A percentile compares a stretch with the other conserved stretches of the same genome.
Evolutionary conservation across 2,888 invertebrate genomes (phyloP).

Genomic region (Luperina testacea): DNA sequence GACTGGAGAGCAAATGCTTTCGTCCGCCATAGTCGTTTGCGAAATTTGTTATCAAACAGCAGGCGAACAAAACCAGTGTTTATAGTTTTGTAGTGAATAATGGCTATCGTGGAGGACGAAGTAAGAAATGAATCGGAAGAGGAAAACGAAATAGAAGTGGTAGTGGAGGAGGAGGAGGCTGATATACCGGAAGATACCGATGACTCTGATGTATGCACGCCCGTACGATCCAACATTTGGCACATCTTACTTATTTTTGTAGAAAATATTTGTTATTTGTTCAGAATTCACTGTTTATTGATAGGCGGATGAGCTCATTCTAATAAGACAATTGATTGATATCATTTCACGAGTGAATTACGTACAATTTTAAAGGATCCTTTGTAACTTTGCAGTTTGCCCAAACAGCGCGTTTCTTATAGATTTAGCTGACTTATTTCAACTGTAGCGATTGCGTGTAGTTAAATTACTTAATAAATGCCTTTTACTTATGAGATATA

Average conservation of each 20-base stretch:
- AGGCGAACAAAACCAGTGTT: constrained; percentile 59
- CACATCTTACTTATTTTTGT: constrained; percentile 41
- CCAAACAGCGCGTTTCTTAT: neutral
- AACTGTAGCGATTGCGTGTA: neutral
- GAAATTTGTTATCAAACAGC: constrained; percentile 81
- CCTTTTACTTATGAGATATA: neutral
- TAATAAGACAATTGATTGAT: neutral
- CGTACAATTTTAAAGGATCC: neutral
- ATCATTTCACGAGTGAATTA: neutral
- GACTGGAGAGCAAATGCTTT: constrained; percentile 52
- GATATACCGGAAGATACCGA: constrained; percentile 82
- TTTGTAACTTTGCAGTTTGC: constrained; percentile 9
- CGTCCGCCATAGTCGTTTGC: constrained; percentile 70
- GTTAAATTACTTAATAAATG: neutral
- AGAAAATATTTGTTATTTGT: constrained; percentile 17
- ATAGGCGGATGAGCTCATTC: neutral
- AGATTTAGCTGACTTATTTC: neutral
- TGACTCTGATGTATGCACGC: constrained; percentile 83
- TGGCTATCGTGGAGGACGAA: constrained; percentile 88
- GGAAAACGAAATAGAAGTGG: constrained; percentile 87
- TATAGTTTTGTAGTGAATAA: constrained; percentile 71
- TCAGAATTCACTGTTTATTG: constrained; percentile 23
- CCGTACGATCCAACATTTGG: constrained; percentile 53
- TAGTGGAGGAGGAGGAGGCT: constrained; percentile 84
- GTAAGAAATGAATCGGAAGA: constrained; percentile 87